Base-by-base conservation (phyloP, 2,113 vertebrate species). In the Myotis lucifugus region DNA sequence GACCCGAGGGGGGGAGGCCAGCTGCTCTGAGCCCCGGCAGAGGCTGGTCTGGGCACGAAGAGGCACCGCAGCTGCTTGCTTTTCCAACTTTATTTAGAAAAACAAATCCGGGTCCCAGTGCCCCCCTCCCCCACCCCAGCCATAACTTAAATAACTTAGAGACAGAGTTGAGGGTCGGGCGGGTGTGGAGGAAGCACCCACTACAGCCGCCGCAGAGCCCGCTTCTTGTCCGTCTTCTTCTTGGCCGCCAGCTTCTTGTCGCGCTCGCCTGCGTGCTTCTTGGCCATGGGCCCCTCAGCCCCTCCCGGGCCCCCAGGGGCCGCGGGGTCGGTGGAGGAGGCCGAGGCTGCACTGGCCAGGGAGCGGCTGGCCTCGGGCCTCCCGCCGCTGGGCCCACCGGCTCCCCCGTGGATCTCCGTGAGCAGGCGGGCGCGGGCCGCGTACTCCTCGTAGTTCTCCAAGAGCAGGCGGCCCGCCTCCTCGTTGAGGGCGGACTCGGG, bases 221-320 rank as follows among this genome's bases (percentile, higher is more conserved):
- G 98, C 96, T 99, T 99, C 98, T 99, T 99, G 98, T 99, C 99
- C 1, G 98, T 99, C 98, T 99, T 99, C 98, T 99, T 99, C 97
- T 99, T 99, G 56, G 98, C 98, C 4, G 98, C 98, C 86, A 98
- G 67, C 98, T 99, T 73, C 98, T 98, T 97, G 95, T 98, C 97
- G 72, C 99, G 98, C 97, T 99, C 99, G 0, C 99, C 99, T 0
- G 99, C 99, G 0, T 99, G 99, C 97, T 99, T 99, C 98, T 99
- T 99, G 74, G 99, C 99, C 98, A 98, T 97, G 61, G 99, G 99
- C 77, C 99, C 99, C 6, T 98, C 98, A 0, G 96, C 97, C 3
- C 95, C 97, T 5, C 77, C 59, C 0, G 23, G 66, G n/a, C 98
- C 98, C 29, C 96, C 98, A 0, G 97, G 97, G 85, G 98, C 98